Conservation (phyloP, 2,888 invertebrate species). For the Nowickia ferox region DNA sequence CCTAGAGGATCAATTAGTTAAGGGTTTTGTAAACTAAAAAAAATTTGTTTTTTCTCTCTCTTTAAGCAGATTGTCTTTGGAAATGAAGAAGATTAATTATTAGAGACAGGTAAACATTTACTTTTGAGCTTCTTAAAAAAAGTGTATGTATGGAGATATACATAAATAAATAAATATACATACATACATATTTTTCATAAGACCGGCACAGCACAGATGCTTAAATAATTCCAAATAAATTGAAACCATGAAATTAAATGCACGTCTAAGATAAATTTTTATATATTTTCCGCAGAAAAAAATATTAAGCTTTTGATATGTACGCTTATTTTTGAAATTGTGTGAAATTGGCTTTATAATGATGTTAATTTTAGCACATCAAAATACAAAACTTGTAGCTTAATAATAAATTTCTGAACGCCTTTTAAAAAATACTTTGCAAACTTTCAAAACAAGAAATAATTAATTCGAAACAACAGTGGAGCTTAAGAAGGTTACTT, state of each 20-base stretch:
- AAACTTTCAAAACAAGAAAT: background rate
- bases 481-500: no score
- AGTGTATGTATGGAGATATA: background rate
- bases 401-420: background rate
- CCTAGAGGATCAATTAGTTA: conserved; percentile 65
- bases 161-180: background rate
- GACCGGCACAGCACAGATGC: background rate
- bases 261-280: background rate
- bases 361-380: background rate
- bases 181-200: background rate
- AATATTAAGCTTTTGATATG: background rate
- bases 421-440: background rate
- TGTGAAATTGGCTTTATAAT: background rate
- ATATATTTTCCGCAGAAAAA: background rate
- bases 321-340: background rate
- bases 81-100: conserved; percentile 24
- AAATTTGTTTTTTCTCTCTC: background rate
- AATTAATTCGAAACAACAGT: background rate
- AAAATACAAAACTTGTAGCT: background rate
- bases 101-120: conserved; percentile 20
- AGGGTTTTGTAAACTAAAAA: conserved; percentile 47
- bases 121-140: conserved; percentile 1
- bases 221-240: conserved; percentile 2
- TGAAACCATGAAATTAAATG: background rate
- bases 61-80: conserved; percentile 6